Conservation (phyloP, 2,797 vertebrate genomes). For the Sebastes itinus region DNA sequence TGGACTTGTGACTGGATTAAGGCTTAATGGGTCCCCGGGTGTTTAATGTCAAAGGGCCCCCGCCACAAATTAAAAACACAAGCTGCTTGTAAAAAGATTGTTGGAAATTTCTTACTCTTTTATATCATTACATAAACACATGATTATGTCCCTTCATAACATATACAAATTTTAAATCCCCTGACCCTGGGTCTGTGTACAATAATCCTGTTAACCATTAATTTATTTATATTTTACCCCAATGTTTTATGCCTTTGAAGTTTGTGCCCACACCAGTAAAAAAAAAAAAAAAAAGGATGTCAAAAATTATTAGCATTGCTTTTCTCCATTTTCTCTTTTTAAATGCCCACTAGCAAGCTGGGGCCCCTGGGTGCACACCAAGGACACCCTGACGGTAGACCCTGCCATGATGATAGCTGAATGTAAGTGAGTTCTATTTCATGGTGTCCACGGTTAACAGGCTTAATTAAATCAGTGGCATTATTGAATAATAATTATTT, state of each 20-base stretch:
- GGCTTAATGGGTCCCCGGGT: conserved; percentile 44
- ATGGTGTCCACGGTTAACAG: not conserved
- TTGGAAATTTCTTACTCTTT: not conserved
- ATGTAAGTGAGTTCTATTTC: not conserved
- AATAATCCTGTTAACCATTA: not conserved
- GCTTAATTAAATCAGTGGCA: not conserved
- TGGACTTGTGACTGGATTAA: conserved; percentile 59
- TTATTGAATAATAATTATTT: conserved; percentile 8
- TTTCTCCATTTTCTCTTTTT: not conserved
- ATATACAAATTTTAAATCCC: not conserved
- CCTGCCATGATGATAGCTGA: not conserved
- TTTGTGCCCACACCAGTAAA: not conserved
- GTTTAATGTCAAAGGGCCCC: conserved; percentile 7
- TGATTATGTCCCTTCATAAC: not conserved
- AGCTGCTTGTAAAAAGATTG: not conserved
- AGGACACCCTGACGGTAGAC: not conserved
- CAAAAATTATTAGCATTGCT: not conserved
- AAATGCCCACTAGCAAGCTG: not conserved
- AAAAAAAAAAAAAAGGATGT: not conserved
- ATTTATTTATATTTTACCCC: not conserved
- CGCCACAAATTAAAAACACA: conserved; percentile 17
- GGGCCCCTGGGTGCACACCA: not conserved
- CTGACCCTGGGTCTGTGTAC: not conserved
- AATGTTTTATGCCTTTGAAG: not conserved
- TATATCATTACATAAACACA: not conserved